Evolutionary conservation across 1,140 invertebrate species (phyloP).

Genomic region (Penaeus indicus): DNA sequence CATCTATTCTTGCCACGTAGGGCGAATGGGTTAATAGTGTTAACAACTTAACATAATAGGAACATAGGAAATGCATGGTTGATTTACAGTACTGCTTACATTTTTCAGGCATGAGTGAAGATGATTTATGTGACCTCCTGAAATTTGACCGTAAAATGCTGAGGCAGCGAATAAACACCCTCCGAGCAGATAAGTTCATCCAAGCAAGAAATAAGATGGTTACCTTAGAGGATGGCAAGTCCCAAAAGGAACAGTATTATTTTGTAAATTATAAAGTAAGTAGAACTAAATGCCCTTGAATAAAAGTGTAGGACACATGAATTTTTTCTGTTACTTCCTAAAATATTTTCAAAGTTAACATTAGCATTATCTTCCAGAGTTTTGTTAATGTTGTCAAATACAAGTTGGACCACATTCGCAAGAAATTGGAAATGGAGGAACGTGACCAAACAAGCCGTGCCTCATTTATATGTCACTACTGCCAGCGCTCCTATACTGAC

Average conservation of each 20-base stretch:
- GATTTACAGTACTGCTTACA: neutral
- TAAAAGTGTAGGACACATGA: neutral
- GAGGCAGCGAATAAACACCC: constrained; percentile 84
- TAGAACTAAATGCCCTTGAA: neutral
- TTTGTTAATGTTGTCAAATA: constrained; percentile 99
- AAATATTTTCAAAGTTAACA: neutral
- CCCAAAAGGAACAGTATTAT: constrained; percentile 97
- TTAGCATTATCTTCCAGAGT: constrained; percentile 72
- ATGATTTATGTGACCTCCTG: constrained; percentile 92
- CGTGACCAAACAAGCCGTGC: constrained; percentile 93
- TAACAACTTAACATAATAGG: neutral
- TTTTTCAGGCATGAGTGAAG: constrained; percentile 84
- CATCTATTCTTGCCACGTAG: too few species aligned
- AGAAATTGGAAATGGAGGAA: constrained; percentile 90
- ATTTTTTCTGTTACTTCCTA: neutral
- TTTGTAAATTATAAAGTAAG: constrained; percentile 94
- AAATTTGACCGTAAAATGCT: constrained; percentile 97
- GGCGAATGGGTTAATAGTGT: neutral
- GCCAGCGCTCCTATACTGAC: constrained; percentile 88
- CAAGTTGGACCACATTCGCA: constrained; percentile 94
- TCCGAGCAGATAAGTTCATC: constrained; percentile 95
- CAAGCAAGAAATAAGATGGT: constrained; percentile 94
- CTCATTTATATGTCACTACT: constrained; percentile 93
- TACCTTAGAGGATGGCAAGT: constrained; percentile 94
- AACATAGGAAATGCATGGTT: neutral